Evolutionary conservation across 2,113 vertebrate genomes (phyloP), one percentile per base, ranked within the genome.

Genomic region (Gulo gulo): DNA sequence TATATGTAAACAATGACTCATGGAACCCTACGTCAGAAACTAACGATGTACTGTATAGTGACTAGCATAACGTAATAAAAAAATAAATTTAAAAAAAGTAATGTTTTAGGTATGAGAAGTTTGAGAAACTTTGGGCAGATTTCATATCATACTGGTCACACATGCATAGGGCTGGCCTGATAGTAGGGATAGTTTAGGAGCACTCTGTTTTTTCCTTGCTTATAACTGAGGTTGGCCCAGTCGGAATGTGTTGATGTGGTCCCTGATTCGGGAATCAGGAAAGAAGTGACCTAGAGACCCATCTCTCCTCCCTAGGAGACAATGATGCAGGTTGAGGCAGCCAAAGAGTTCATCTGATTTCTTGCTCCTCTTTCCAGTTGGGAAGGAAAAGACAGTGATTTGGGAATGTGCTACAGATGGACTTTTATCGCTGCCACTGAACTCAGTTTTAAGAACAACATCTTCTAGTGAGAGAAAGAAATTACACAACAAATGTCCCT

Each of bases 341-440:
- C 57, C 78, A 34, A 91, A 87, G 59, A 47, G 52, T 42, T 87
- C 50, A 93, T 86, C 42, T 21, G 31, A 73, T 36, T 39, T 96
- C 91, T 92, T 24, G 47, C 2, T 96, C 80, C 71, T 94, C 61
- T 57, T 91, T 80, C 79, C 81, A 94, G 47, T 9, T 63, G 36
- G 59, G 69, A 96, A 95, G 82, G 47, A 97, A 94, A 86, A 85
- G 45, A 93, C 93, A 96, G 63, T 81, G 80, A 88, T 20, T 96
- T 55, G 24, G 36, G 63, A 96, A 73, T 95, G 91, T 78, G 12
- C 67, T 78, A 50, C 63, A 74, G 81, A 85, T 69, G 88, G 78
- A 14, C 61, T 81, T 85, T 95, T 76, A 93, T 18, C 69, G 88
- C 78, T 88, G 18, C 88, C 82, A 82, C 84, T 91, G 71, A 92